These are phyloP conservation scores for Rachycentron canadum DNA, from an alignment of 2,797 vertebrate species.

Conservation along the genomic window DNA sequence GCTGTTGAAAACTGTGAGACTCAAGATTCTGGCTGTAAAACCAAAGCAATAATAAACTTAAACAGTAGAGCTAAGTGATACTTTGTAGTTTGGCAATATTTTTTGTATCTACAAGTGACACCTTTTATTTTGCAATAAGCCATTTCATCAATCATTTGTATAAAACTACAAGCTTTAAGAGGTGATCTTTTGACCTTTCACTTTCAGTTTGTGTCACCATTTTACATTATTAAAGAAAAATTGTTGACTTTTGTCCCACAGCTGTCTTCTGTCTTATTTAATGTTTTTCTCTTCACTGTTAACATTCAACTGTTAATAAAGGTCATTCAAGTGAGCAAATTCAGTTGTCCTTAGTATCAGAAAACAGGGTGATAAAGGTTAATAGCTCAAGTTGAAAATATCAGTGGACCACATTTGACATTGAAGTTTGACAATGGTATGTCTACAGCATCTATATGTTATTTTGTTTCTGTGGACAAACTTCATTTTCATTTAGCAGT, in stretches of 20 bases:
- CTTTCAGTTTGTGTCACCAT: conserved; percentile 13
- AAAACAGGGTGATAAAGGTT: not conserved
- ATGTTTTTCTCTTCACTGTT: not conserved
- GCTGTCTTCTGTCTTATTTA: not conserved
- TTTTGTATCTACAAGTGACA: no score
- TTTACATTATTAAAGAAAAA: not conserved
- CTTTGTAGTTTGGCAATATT: not conserved
- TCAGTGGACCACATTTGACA: not conserved
- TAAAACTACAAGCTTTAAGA: not conserved
- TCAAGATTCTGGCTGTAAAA: not conserved
- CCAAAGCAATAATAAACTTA: not conserved
- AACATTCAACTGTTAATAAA: conserved; percentile 8
- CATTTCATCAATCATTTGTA: not conserved
- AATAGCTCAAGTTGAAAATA: not conserved
- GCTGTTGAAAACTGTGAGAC: not conserved
- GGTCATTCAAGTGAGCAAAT: not conserved
- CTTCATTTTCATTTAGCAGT: conserved; percentile 4
- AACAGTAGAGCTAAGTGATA: not conserved
- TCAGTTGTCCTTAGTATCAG: no score
- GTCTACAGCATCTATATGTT: not conserved
- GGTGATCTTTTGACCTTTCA: conserved; percentile 2
- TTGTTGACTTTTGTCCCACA: not conserved
- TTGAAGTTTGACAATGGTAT: not conserved
- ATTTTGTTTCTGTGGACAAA: not conserved
- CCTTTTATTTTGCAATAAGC: not conserved